Conservation (phyloP, 2,113 vertebrate genomes). For the Picathartes gymnocephalus region DNA sequence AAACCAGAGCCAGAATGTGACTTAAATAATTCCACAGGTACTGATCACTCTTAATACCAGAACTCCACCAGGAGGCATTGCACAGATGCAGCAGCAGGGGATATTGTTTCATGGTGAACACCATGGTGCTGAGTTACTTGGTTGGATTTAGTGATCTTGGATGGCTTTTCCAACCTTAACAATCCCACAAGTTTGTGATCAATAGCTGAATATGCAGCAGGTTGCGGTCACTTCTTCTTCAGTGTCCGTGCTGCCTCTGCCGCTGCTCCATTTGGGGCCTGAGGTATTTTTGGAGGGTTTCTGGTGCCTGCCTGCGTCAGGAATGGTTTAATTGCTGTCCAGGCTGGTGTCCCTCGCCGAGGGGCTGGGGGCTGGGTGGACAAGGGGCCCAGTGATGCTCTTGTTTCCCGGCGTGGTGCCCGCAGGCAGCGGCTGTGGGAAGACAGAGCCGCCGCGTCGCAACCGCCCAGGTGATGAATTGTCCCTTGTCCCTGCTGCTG, state of each 20-base stretch:
- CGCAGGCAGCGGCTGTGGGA: not conserved
- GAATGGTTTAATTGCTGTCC: not conserved
- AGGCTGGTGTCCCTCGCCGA: rapidly evolving
- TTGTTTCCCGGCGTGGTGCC: not conserved
- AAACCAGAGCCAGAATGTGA: not conserved
- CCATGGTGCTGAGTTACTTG: too few relatives aligned
- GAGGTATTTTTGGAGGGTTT: not conserved
- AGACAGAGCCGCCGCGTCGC: not conserved
- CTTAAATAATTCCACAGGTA: not conserved
- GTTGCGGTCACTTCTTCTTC: not conserved
- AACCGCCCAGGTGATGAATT: conserved; percentile 8
- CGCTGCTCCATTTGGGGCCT: not conserved
- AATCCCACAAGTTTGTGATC: not conserved
- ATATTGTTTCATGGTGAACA: not conserved
- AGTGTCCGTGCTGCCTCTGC: not conserved
- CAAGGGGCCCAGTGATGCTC: not conserved
- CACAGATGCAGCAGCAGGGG: too few relatives aligned
- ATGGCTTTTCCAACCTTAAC: not conserved
- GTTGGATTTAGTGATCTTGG: too few relatives aligned
- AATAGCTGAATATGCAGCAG: not conserved
- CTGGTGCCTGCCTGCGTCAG: not conserved
- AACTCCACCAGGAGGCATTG: not conserved
- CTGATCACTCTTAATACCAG: rapidly evolving
- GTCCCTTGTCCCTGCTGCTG: not conserved
- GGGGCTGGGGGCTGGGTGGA: not conserved